phyloP scores from a whole-genome alignment of 2,797 vertebrate genomes.

The Tokudaia muenninki region DNA sequence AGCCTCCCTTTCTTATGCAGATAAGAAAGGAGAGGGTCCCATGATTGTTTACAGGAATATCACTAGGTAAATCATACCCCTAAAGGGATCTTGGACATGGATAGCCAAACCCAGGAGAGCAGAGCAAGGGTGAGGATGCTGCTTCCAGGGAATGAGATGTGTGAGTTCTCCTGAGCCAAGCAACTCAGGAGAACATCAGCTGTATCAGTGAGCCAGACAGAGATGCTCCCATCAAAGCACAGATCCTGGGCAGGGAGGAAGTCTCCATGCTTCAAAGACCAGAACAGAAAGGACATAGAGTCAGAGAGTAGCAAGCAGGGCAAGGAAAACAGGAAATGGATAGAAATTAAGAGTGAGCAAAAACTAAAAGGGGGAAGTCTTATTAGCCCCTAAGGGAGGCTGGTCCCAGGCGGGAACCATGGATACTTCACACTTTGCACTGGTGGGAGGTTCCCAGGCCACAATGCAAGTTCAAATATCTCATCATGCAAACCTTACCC shows the following conservation, averaged over 20 bases:
- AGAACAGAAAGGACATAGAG: neutral
- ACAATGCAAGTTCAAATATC: no score
- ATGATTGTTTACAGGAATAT: neutral
- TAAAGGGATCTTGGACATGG: neutral
- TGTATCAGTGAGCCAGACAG: neutral
- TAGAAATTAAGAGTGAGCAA: neutral
- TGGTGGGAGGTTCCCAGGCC: no score
- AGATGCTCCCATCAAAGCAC: neutral
- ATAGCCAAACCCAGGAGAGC: neutral
- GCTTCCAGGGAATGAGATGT: neutral
- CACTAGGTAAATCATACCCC: neutral
- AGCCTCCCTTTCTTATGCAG: neutral
- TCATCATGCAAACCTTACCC: no score
- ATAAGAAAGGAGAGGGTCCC: neutral
- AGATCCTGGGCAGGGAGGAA: neutral
- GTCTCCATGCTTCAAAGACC: neutral
- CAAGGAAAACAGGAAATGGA: neutral
- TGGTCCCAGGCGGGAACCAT: accelerated
- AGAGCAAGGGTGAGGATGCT: neutral
- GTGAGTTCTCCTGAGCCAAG: neutral
- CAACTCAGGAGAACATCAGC: neutral
- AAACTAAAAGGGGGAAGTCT: neutral
- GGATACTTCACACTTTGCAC: accelerated
- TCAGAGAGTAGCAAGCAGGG: accelerated
- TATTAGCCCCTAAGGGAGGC: neutral